A percentile compares a stretch with the other conserved stretches of the same genome.
Conservation (phyloP, 2,113 vertebrate species). For the Platichthys flesus region DNA sequence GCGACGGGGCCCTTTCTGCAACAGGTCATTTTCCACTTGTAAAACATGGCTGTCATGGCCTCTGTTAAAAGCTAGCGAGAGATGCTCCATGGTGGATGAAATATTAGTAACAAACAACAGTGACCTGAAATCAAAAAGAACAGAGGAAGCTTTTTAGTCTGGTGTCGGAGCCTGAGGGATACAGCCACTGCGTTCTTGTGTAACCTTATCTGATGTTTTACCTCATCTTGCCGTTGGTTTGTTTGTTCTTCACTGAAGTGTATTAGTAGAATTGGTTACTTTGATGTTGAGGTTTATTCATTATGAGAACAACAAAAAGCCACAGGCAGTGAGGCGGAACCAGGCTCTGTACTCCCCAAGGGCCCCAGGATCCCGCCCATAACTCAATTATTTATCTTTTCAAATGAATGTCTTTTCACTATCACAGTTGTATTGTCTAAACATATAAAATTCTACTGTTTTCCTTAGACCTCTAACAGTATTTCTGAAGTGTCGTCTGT, state of each 20-base stretch:
- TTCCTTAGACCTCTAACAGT: no score
- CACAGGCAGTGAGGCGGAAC: no score
- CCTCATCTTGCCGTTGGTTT: not conserved
- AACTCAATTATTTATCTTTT: no score
- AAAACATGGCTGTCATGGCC: slow-evolving; percentile 7
- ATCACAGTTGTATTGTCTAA: no score
- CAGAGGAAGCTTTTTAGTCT: not conserved
- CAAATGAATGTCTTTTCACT: no score
- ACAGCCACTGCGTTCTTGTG: not conserved
- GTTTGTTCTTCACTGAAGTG: not conserved
- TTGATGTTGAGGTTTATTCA: no score
- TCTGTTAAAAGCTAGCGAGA: slow-evolving; percentile 14
- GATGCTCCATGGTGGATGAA: slow-evolving; percentile 67
- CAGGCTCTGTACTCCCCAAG: no score
- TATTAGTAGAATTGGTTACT: no score
- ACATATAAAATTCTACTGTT: no score
- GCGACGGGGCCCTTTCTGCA: slow-evolving; percentile 71
- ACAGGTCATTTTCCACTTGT: slow-evolving; percentile 27
- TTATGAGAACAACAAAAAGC: no score
- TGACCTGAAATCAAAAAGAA: slow-evolving; percentile 35
- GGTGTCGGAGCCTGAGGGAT: slow-evolving; percentile 3
- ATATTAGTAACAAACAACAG: not conserved
- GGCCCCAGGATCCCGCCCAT: no score
- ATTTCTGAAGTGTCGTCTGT: no score
- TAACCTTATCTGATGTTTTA: slow-evolving; percentile 3